Conservation (phyloP, 1,140 invertebrate genomes). For the Pseudomyrmex pallidus region DNA sequence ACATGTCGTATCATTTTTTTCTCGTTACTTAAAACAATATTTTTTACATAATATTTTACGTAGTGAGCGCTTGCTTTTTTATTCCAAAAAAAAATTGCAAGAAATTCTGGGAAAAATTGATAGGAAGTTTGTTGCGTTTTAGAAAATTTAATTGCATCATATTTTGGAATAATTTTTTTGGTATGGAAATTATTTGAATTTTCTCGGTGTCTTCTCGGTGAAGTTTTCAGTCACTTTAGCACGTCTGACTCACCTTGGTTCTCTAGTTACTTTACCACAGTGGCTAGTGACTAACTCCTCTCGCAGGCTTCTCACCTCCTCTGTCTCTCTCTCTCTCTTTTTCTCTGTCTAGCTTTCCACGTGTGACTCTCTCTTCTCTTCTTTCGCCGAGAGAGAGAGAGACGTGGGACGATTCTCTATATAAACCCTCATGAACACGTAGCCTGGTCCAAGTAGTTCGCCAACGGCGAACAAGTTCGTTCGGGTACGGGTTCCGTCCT, state of each 20-base stretch:
- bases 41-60: background rate
- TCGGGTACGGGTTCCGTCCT: conserved; percentile 55
- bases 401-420: conserved; percentile 83
- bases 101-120: too few relatives aligned
- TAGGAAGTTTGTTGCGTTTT: too few relatives aligned
- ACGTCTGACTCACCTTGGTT: background rate
- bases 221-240: background rate
- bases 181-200: too few relatives aligned
- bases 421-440: conserved; percentile 80
- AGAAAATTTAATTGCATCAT: too few relatives aligned
- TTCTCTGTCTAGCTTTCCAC: conserved; percentile 56
- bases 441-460: conserved; percentile 73
- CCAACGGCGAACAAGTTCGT: conserved; percentile 72
- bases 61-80: background rate
- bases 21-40: background rate
- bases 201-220: too few relatives aligned
- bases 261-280: conserved; percentile 34
- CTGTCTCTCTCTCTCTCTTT: conserved; percentile 37
- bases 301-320: conserved; percentile 10
- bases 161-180: background rate
- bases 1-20: too few relatives aligned
- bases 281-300: conserved; percentile 43
- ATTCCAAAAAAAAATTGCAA: background rate
- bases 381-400: conserved; percentile 42
- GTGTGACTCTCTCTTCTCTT: conserved; percentile 69